Conservation (phyloP, 64 coral and sea anemone species). For the Montipora foliosa region DNA sequence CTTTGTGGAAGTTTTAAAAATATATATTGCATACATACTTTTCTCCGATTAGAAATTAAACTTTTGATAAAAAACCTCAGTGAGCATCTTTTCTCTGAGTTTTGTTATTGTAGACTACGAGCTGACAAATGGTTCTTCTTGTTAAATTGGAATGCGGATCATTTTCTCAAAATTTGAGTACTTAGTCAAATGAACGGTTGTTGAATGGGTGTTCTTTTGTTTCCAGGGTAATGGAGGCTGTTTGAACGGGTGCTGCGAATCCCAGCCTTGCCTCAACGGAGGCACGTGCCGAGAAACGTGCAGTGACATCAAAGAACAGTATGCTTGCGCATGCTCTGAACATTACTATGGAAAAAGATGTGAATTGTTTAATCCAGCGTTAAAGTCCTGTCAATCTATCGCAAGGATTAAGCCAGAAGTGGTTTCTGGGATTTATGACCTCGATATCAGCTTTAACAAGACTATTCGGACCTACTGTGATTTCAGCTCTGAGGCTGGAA, state of each 20-base stretch:
- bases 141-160: too few relatives aligned
- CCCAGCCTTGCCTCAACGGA: constrained; percentile 47
- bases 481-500: background rate
- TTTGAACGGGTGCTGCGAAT: constrained; percentile 55
- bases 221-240: background rate
- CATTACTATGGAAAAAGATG: constrained; percentile 43
- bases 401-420: background rate
- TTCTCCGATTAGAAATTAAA: too few relatives aligned
- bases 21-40: too few relatives aligned
- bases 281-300: constrained; percentile 50
- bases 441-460: background rate
- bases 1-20: too few relatives aligned
- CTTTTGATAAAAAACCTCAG: too few relatives aligned
- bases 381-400: constrained; percentile 17
- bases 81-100: too few relatives aligned
- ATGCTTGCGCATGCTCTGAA: constrained; percentile 34
- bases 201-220: too few relatives aligned
- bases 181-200: too few relatives aligned
- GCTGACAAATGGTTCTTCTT: too few relatives aligned
- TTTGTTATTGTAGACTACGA: too few relatives aligned
- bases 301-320: constrained; percentile 21
- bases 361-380: background rate
- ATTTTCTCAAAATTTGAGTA: too few relatives aligned
- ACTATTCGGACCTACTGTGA: constrained; percentile 17
- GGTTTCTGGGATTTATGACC: constrained; percentile 5